Base-by-base conservation (phyloP, 2,888 invertebrate species). In the Spodoptera picta region DNA sequence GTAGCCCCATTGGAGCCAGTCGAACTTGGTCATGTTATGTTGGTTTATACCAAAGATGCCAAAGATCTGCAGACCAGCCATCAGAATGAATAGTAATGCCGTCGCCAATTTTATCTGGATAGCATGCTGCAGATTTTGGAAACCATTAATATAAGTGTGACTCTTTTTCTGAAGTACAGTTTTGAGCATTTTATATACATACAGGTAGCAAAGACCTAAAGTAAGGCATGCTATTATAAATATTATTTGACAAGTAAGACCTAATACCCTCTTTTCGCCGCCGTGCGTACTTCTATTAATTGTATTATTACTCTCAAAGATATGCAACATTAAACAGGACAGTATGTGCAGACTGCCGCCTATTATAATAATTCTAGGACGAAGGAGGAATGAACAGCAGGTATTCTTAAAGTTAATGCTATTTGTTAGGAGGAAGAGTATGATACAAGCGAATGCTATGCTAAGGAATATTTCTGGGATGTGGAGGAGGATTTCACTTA, bases 1-100 rank as follows among this genome's bases (percentile, higher is more conserved):
- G 92, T 98, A 98, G 23, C 97, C 97, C 98, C 98, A 98, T 95
- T 98, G 97, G 4, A 98, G 95, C 99, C 99, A 99, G 69, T 97
- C 96, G 80, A 96, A 96, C 80, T 97, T 96, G 1, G 95, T 95
- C 91, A 96, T 95, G 61, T 92, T 95, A 23, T 95, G 95, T 80
- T 94, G 94, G 71, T 92, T 93, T 55, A 95, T 93, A 6, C 93
- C 93, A 60, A 95, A 90, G 54, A 95, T 94, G 2, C 97, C 98
- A 87, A 98, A 98, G 27, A 98, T 96, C 85, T 98, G 98, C 31
- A 98, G 95, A 12, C 96, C 96, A 1, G 98, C 98, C 93, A 98
- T 95, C 27, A 98, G 90, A 12, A 98, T 96, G 85, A 98, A 98
- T 36, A 98, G 93, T 78, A 98, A 91, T 0, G 98, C 98, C 0